Evolutionary conservation across 2,888 invertebrate species (phyloP), one percentile per base, ranked within the genome.

Genomic region (Barypeithes pellucidus): DNA sequence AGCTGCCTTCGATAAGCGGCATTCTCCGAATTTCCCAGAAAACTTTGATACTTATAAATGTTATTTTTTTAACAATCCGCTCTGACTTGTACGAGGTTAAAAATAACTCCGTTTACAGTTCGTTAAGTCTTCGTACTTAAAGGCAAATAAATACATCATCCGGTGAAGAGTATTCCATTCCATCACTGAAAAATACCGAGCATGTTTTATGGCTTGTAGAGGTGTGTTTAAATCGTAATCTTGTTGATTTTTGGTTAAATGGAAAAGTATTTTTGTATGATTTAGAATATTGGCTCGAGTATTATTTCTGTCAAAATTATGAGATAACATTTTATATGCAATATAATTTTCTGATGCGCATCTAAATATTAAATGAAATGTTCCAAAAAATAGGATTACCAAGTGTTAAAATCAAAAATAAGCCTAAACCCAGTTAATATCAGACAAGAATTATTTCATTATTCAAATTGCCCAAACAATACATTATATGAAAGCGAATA

Each of bases 141-240:
- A 72, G 36, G 67, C 77, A 80, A 81, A 81, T 81, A 81, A 81
- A 81, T 79, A 57, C 54, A 57, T 57, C 54, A 57, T 57, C 54
- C 54, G 54, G 54, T 57, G 33, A 57, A 57, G 54, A 57, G 54
- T 33, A 57, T 33, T 57, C 54, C 54, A 57, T 33, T 57, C 54
- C 54, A 33, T 57, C 33, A 36, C 33, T 57, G 33, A 18, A 57
- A 57, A 57, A 57, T 57, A 29, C 18, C 54, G 54, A 57, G 54
- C 33, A 33, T 57, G 54, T 18, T 57, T 57, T 57, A 57, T 57
- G 16, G 54, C 54, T 57, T 57, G 54, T 57, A 57, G 54, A 57
- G 54, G 54, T 57, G 54, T 57, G 33, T 57, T 57, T 57, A 33
- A 36, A 16, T 36, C 33, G 1, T 33, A 9, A 16, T 33, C 33